A percentile compares a stretch with the other conserved stretches of the same genome.
These are phyloP conservation scores for Allobates femoralis DNA, from an alignment of 2,797 vertebrate genomes.

Conservation along the genomic window DNA sequence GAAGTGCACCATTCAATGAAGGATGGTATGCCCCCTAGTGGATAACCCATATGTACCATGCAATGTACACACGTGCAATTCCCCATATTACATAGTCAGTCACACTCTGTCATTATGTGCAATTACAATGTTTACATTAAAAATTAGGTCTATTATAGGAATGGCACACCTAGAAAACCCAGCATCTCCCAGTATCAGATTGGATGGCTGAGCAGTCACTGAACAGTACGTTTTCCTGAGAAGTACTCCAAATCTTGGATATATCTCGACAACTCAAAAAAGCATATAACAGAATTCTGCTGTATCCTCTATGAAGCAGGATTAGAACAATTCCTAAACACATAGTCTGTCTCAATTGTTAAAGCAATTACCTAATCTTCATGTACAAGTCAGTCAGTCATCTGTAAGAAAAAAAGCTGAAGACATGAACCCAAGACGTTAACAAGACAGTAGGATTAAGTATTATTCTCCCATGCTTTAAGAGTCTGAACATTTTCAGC, in stretches of 20 bases:
- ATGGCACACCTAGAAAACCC: too few relatives aligned
- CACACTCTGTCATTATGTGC: too few relatives aligned
- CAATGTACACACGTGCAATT: too few relatives aligned
- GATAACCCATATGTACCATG: too few relatives aligned
- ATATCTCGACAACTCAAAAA: background rate
- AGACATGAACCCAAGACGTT: slow-evolving; percentile 67
- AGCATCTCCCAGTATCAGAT: too few relatives aligned
- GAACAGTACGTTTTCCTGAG: background rate
- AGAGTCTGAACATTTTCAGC: slow-evolving; percentile 64
- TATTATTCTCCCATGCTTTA: slow-evolving; percentile 69
- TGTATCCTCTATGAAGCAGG: background rate
- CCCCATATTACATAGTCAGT: too few relatives aligned
- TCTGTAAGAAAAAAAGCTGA: slow-evolving; percentile 69
- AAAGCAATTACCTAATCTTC: slow-evolving; percentile 81
- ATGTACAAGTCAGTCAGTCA: slow-evolving; percentile 76
- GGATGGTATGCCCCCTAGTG: too few relatives aligned
- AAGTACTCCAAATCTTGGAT: background rate
- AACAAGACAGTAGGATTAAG: slow-evolving; percentile 71
- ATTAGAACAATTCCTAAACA: slow-evolving; percentile 15
- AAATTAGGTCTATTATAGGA: too few relatives aligned
- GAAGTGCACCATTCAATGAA: too few relatives aligned
- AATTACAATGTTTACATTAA: too few relatives aligned
- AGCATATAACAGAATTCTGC: background rate
- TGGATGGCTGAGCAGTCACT: too few relatives aligned
- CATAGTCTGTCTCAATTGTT: slow-evolving; percentile 72